Percentiles rank a stretch among this genome's conserved stretches.
These are phyloP conservation scores for Potorous gilbertii DNA, from an alignment of 2,797 vertebrate genomes.

Conservation along the genomic window DNA sequence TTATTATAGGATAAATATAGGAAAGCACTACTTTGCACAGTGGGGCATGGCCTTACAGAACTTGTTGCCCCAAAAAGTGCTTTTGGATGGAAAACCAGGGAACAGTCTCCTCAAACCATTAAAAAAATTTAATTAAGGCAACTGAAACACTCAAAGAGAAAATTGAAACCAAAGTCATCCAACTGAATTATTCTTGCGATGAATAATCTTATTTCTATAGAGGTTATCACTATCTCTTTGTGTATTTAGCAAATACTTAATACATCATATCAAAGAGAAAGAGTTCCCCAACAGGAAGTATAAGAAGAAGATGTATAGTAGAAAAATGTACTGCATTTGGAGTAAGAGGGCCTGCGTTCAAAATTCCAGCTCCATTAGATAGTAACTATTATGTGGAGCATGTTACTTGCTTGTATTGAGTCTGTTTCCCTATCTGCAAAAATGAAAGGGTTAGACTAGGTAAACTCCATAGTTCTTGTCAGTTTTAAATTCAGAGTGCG, in stretches of 20 bases:
- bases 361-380: not conserved
- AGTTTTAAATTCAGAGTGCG: not conserved
- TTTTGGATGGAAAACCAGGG: conserved; percentile 22
- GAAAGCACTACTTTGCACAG: not conserved
- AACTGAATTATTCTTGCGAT: conserved; percentile 11
- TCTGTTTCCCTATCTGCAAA: not conserved
- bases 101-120: not conserved
- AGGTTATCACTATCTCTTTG: not conserved
- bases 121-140: conserved; percentile 41
- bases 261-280: conserved; percentile 15
- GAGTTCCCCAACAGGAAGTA: not conserved
- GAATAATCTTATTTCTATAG: not conserved
- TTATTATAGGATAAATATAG: not conserved
- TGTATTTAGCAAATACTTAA: conserved; percentile 9
- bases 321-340: not conserved
- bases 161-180: not conserved
- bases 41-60: conserved; percentile 17
- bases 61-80: conserved; percentile 7
- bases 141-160: not conserved
- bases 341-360: not conserved
- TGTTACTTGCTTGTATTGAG: not conserved
- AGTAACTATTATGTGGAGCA: not conserved
- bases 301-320: not conserved
- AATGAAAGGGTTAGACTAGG: not conserved
- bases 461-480: not conserved